These are phyloP conservation scores for Dallia pectoralis DNA, from an alignment of 2,797 vertebrate genomes.

Conservation along the genomic window DNA sequence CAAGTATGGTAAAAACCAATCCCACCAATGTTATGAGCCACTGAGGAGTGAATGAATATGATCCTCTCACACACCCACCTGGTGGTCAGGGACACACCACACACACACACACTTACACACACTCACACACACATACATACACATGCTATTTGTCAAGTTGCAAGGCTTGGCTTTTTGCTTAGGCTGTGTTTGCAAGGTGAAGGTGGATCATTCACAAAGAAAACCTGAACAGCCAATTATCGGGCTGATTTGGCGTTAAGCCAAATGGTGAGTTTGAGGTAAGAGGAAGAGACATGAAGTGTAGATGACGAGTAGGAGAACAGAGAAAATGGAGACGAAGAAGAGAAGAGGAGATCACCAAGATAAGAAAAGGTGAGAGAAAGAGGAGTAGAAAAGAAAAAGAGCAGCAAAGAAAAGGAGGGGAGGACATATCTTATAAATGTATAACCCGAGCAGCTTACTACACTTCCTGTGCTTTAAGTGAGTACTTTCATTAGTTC, in stretches of 20 bases:
- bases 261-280: not conserved
- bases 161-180: not conserved
- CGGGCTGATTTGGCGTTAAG: conserved; percentile 15
- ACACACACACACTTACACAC: not conserved
- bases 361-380: not conserved
- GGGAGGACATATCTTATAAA: not conserved
- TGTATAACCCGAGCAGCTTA: not conserved
- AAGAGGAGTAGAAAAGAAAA: not conserved
- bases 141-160: not conserved
- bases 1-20: conserved; percentile 32
- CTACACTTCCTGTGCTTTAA: conserved; percentile 8
- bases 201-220: not conserved
- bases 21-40: conserved; percentile 49
- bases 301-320: not conserved
- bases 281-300: too few relatives aligned
- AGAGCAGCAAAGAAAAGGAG: not conserved
- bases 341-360: not conserved
- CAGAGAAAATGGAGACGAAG: conserved; percentile 5
- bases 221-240: not conserved
- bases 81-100: conserved; percentile 36
- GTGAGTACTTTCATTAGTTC: conserved; percentile 7
- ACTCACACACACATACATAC: not conserved
- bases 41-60: conserved; percentile 51
- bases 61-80: conserved; percentile 68
- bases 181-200: not conserved